Conservation (phyloP, 2,797 vertebrate genomes). For the Enoplosus armatus region DNA sequence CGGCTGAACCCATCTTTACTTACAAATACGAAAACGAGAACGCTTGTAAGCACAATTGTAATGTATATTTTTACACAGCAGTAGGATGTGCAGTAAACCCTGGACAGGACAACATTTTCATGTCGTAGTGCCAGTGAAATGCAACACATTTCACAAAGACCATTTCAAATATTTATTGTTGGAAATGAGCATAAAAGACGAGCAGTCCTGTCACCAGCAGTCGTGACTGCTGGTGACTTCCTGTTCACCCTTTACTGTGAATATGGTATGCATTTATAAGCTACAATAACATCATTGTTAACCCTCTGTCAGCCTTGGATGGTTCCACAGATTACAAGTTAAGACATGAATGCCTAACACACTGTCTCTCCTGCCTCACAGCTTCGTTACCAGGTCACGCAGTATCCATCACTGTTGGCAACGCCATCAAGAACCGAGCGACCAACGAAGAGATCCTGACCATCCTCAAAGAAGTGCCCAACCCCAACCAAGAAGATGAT, state of each 20-base stretch:
- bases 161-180: neutral
- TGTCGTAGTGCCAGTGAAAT: neutral
- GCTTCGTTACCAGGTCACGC: slow-evolving; percentile 93
- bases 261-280: neutral
- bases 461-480: slow-evolving; percentile 95
- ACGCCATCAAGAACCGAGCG: slow-evolving; percentile 96
- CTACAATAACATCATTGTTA: neutral
- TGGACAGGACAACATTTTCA: neutral
- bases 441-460: slow-evolving; percentile 94
- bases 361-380: slow-evolving; percentile 59
- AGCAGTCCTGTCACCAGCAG: too few relatives aligned
- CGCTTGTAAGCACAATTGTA: slow-evolving; percentile 86
- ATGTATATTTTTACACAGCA: neutral
- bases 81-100: neutral
- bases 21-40: slow-evolving; percentile 94
- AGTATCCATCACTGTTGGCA: slow-evolving; percentile 88
- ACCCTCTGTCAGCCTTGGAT: neutral
- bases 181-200: neutral
- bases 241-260: neutral
- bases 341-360: accelerated
- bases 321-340: neutral
- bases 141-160: neutral
- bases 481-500: slow-evolving; percentile 98
- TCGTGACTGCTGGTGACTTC: too few relatives aligned
- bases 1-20: slow-evolving; percentile 90